phyloP scores from a whole-genome alignment of 2,888 invertebrate genomes.

The Drosophila mettleri region DNA sequence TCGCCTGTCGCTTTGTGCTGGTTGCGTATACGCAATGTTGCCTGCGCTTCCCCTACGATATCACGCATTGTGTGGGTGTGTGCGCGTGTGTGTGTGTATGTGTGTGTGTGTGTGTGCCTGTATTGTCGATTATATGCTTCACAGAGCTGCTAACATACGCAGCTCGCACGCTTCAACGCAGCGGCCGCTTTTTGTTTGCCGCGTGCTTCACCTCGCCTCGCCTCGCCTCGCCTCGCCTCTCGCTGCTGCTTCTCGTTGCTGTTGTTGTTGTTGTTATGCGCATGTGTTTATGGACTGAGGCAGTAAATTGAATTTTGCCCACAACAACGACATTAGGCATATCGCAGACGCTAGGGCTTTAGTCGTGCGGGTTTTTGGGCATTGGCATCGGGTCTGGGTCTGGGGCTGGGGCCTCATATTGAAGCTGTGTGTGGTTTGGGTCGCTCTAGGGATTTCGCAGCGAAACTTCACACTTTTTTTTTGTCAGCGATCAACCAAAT shows the following conservation, averaged over 20 bases:
- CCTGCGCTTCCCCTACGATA: constrained; percentile 12
- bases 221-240: too few relatives aligned
- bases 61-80: constrained; percentile 15
- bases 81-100: constrained; percentile 13
- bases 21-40: constrained; percentile 72
- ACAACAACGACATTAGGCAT: constrained; percentile 77
- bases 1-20: constrained; percentile 54
- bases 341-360: constrained; percentile 44
- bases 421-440: constrained; percentile 4
- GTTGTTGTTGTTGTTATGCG: constrained; percentile 31
- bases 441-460: constrained; percentile 4
- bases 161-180: constrained; percentile 47
- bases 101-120: constrained; percentile 29
- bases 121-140: constrained; percentile 75
- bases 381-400: constrained; percentile 21
- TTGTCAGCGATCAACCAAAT: constrained; percentile 8
- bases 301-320: constrained; percentile 80
- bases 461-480: constrained; percentile 33
- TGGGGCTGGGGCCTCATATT: not conserved
- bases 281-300: constrained; percentile 70
- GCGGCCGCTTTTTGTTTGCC: constrained; percentile 48
- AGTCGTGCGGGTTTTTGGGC: constrained; percentile 5
- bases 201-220: constrained; percentile 21
- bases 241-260: constrained; percentile 20
- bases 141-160: constrained; percentile 68